Percentiles rank a stretch among this genome's conserved stretches.
Evolutionary conservation across 2,797 vertebrate genomes (phyloP).

Genomic region (Bryconaethiops microstoma): DNA sequence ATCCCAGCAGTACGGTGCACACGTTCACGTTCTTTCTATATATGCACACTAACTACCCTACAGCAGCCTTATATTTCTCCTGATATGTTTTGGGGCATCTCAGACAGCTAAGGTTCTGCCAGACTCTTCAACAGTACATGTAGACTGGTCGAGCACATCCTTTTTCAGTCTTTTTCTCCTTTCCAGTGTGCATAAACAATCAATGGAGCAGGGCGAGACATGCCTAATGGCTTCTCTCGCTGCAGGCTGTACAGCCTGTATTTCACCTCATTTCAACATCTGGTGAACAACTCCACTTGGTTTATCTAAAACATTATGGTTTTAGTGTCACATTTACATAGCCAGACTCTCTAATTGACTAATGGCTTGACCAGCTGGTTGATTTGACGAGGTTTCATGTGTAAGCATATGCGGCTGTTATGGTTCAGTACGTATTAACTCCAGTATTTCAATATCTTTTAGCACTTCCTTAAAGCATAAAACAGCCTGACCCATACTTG

Average conservation of each 20-base stretch:
- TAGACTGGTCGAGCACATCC: neutral
- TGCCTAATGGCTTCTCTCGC: slow-evolving; percentile 1
- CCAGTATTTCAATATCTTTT: slow-evolving; percentile 52
- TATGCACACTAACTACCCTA: too few relatives aligned
- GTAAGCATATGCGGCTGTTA: slow-evolving; percentile 54
- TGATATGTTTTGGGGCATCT: neutral
- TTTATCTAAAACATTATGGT: slow-evolving; percentile 58
- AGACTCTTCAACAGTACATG: neutral
- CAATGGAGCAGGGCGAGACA: neutral
- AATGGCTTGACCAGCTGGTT: slow-evolving; percentile 58
- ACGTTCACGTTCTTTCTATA: too few relatives aligned
- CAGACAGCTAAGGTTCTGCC: neutral
- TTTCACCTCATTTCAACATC: slow-evolving; percentile 53
- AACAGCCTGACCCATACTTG: slow-evolving; percentile 60
- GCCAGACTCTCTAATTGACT: slow-evolving; percentile 61
- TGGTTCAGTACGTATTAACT: slow-evolving; percentile 58
- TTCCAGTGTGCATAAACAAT: slow-evolving; percentile 10
- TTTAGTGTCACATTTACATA: slow-evolving; percentile 60
- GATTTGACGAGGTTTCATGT: slow-evolving; percentile 55
- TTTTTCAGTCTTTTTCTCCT: neutral
- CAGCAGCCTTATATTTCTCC: neutral
- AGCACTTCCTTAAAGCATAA: slow-evolving; percentile 61
- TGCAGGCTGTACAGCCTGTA: neutral
- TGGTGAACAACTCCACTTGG: slow-evolving; percentile 51
- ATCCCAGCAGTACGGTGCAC: neutral